phyloP scores from a whole-genome alignment of 2,113 vertebrate genomes.

The Catagonus wagneri region DNA sequence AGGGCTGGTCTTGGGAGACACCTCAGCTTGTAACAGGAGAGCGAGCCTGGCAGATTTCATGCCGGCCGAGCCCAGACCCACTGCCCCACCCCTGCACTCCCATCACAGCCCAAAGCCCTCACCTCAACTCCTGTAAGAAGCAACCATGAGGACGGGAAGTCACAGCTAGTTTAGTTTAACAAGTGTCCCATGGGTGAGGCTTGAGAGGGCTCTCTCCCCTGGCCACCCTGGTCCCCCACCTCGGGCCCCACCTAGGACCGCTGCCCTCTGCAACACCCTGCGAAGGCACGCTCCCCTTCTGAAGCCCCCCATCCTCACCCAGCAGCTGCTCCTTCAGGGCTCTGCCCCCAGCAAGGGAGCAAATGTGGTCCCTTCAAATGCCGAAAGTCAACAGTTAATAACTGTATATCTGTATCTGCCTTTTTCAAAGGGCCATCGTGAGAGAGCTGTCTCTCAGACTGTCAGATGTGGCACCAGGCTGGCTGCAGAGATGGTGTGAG shows the following conservation, averaged over 20 bases:
- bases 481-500: not conserved
- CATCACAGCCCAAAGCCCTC: not conserved
- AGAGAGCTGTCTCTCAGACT: not conserved
- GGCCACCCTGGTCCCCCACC: not conserved
- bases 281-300: not conserved
- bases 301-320: not conserved
- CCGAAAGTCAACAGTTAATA: not conserved
- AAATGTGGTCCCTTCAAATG: not conserved
- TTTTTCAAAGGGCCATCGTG: not conserved
- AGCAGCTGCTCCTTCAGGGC: no score
- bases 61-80: not conserved
- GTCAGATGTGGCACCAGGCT: fast-evolving
- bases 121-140: not conserved
- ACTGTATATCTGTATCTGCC: not conserved
- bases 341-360: not conserved
- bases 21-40: not conserved
- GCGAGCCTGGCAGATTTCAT: not conserved
- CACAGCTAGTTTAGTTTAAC: not conserved
- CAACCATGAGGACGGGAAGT: not conserved
- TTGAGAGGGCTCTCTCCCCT: not conserved
- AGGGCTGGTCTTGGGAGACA: not conserved
- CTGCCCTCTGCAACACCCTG: not conserved
- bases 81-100: not conserved
- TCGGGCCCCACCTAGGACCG: not conserved
- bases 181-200: not conserved